Conservation (phyloP, 2,888 invertebrate species). For the Morinoia aosen region DNA sequence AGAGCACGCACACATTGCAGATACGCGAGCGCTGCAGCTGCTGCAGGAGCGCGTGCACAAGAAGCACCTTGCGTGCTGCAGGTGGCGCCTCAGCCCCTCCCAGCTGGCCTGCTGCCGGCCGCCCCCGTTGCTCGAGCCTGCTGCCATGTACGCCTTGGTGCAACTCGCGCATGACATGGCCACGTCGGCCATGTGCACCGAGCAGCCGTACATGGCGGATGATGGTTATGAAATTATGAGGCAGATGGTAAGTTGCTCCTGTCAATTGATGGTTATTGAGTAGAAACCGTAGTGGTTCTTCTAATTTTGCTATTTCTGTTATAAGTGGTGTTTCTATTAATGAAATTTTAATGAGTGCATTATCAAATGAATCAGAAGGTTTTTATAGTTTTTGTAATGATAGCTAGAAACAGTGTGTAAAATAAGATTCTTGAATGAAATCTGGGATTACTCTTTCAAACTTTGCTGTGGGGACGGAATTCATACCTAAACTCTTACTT, state of each 20-base stretch:
- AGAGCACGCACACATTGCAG: not conserved
- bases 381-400: too few relatives aligned
- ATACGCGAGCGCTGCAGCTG: not conserved
- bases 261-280: not conserved
- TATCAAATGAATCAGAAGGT: too few relatives aligned
- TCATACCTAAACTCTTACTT: too few relatives aligned
- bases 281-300: too few relatives aligned
- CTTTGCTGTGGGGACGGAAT: too few relatives aligned
- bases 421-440: too few relatives aligned
- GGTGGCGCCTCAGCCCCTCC: not conserved
- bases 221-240: not conserved
- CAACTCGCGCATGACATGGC: constrained; percentile 8
- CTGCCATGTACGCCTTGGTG: constrained; percentile 25
- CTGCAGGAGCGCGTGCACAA: not conserved
- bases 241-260: not conserved
- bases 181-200: not conserved
- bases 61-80: not conserved
- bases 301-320: too few relatives aligned
- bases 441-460: too few relatives aligned
- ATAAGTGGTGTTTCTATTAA: too few relatives aligned
- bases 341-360: too few relatives aligned
- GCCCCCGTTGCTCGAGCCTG: not conserved
- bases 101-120: constrained; percentile 15
- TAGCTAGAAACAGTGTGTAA: too few relatives aligned
- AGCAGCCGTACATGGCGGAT: not conserved